Percentiles rank a stretch among this genome's conserved stretches.
These are phyloP conservation scores for Drosophila tripunctata DNA, from an alignment of 2,888 invertebrate genomes.

Conservation along the genomic window DNA sequence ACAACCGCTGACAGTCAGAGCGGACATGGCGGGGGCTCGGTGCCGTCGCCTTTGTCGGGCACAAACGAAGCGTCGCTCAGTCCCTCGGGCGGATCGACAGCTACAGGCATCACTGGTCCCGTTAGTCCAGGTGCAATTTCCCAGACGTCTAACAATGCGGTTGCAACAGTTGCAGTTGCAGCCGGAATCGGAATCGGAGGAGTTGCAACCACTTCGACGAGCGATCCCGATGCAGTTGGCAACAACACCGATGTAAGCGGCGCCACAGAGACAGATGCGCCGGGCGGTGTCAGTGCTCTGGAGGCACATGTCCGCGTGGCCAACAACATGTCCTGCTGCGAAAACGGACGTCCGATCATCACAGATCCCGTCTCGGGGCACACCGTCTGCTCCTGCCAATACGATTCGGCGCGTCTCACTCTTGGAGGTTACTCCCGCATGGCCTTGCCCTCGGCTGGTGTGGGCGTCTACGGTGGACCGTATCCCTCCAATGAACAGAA, in stretches of 20 bases:
- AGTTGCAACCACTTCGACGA: constrained; percentile 40
- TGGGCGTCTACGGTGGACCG: constrained; percentile 93
- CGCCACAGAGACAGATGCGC: constrained; percentile 56
- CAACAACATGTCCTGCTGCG: constrained; percentile 89
- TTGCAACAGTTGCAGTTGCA: constrained; percentile 27
- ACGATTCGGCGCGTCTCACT: constrained; percentile 94
- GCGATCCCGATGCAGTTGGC: constrained; percentile 59
- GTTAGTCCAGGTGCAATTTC: constrained; percentile 84
- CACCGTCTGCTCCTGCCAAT: constrained; percentile 97
- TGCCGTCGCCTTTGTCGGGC: constrained; percentile 91
- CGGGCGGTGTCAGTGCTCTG: constrained; percentile 37
- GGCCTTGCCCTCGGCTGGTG: constrained; percentile 87
- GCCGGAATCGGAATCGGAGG: too few species aligned
- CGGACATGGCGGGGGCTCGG: constrained; percentile 80
- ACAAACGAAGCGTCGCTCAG: constrained; percentile 90
- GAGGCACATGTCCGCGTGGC: constrained; percentile 52
- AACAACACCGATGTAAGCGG: constrained; percentile 45
- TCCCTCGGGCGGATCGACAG: constrained; percentile 86
- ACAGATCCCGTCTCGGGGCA: constrained; percentile 97
- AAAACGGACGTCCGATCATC: constrained; percentile 95
- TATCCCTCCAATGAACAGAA: constrained; percentile 96
- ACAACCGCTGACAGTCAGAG: constrained; percentile 67
- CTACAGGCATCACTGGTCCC: constrained; percentile 82
- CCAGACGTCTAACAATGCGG: constrained; percentile 84
- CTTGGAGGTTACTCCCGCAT: constrained; percentile 92